Conservation (phyloP, 2,797 vertebrate genomes). For the Phoeniculus purpureus region DNA sequence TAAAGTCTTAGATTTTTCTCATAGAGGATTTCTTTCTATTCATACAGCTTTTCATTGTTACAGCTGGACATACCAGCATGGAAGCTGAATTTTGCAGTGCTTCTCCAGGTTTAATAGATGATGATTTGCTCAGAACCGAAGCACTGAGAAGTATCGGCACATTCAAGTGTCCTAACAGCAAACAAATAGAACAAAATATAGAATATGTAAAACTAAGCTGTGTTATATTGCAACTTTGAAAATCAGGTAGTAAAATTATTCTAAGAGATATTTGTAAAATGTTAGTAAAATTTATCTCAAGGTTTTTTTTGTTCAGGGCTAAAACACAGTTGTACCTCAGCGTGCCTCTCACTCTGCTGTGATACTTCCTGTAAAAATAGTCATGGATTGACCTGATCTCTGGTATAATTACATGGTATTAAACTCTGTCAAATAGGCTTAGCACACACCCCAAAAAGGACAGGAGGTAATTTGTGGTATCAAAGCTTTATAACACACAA, state of each 20-base stretch:
- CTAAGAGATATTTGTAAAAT: not conserved
- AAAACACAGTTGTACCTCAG: not conserved
- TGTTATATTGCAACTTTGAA: not conserved
- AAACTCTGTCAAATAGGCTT: not conserved
- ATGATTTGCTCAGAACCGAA: not conserved
- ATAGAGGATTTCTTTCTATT: not conserved
- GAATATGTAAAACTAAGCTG: not conserved
- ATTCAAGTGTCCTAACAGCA: not conserved
- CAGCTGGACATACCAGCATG: not conserved
- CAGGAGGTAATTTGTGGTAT: not conserved
- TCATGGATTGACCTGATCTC: not conserved
- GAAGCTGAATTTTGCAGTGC: not conserved
- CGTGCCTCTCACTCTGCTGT: not conserved
- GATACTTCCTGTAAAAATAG: not conserved
- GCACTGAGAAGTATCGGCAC: not conserved
- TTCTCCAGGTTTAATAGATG: not conserved
- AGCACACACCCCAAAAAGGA: not conserved
- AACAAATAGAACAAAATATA: not conserved
- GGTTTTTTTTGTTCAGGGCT: not conserved
- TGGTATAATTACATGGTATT: not conserved
- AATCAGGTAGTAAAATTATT: not conserved
- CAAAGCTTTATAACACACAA: not conserved
- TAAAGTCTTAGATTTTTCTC: not conserved
- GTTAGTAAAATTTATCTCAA: not conserved
- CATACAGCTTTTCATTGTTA: not conserved